Percentiles rank a stretch among this genome's conserved stretches.
phyloP scores from a whole-genome alignment of 1,140 invertebrate species.

The Zaprionus camerounensis region DNA sequence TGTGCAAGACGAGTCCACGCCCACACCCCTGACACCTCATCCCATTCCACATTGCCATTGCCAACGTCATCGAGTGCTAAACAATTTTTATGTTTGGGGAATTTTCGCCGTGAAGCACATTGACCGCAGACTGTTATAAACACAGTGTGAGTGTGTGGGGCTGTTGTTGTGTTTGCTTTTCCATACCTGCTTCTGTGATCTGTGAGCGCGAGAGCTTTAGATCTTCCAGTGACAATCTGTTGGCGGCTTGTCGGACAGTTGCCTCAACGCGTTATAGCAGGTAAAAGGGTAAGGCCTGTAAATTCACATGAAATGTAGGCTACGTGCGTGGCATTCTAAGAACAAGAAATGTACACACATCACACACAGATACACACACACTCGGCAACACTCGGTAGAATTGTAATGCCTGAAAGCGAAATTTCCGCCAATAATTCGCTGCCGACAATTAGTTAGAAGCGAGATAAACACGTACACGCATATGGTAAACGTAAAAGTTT shows the following conservation, averaged over 20 bases:
- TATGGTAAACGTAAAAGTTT: slow-evolving; percentile 13
- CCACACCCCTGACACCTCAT: background rate
- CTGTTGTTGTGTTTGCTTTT: slow-evolving; percentile 11
- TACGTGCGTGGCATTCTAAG: slow-evolving; percentile 72
- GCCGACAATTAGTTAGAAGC: slow-evolving; percentile 25
- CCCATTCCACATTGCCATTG: background rate
- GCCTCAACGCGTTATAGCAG: slow-evolving; percentile 1
- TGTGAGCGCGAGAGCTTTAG: slow-evolving; percentile 41
- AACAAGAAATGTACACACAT: slow-evolving; percentile 39
- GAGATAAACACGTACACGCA: slow-evolving; percentile 14
- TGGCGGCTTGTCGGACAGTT: slow-evolving; percentile 4
- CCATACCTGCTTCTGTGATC: slow-evolving; percentile 3
- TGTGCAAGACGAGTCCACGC: slow-evolving; percentile 30
- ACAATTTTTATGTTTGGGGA: slow-evolving; percentile 61
- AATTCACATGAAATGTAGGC: slow-evolving; percentile 65
- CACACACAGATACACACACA: background rate
- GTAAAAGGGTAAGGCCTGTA: slow-evolving; percentile 58
- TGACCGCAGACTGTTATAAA: slow-evolving; percentile 33
- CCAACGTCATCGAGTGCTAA: slow-evolving; percentile 34
- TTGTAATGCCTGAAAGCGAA: slow-evolving; percentile 70
- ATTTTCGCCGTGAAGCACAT: slow-evolving; percentile 40
- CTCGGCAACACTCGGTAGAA: slow-evolving; percentile 13
- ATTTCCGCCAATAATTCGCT: slow-evolving; percentile 25
- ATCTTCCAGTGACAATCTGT: slow-evolving; percentile 59
- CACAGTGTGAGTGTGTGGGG: background rate